Conservation (phyloP, 2,888 invertebrate species). For the Calameuta pallipes region DNA sequence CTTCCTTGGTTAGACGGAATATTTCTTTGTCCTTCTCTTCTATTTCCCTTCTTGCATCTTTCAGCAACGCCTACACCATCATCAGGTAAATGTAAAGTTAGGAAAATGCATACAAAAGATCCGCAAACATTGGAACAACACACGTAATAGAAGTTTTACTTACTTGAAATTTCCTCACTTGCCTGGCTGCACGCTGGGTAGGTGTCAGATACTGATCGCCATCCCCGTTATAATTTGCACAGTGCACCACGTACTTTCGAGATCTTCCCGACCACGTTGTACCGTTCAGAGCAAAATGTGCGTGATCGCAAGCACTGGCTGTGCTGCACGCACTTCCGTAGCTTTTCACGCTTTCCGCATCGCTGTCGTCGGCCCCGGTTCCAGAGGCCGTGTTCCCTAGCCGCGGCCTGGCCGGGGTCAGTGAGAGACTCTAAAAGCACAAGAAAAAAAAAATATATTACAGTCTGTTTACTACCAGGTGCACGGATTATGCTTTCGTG, state of each 20-base stretch:
- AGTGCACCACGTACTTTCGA: slow-evolving; percentile 84
- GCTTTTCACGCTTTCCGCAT: slow-evolving; percentile 82
- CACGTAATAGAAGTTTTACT: slow-evolving; percentile 8
- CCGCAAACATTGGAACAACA: too few relatives aligned
- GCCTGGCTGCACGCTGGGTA: slow-evolving; percentile 85
- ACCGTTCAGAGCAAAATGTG: slow-evolving; percentile 79
- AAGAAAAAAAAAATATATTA: too few relatives aligned
- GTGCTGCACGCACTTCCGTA: slow-evolving; percentile 81
- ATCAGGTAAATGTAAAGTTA: too few relatives aligned
- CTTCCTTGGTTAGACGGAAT: slow-evolving; percentile 79
- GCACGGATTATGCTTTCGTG: too few relatives aligned
- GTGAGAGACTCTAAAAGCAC: slow-evolving; percentile 55
- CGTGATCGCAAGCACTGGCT: slow-evolving; percentile 84
- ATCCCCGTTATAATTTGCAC: slow-evolving; percentile 82
- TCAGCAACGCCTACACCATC: slow-evolving; percentile 72
- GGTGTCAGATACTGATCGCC: slow-evolving; percentile 89
- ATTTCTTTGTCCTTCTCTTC: slow-evolving; percentile 88
- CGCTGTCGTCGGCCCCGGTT: slow-evolving; percentile 72
- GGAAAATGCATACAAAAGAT: too few relatives aligned
- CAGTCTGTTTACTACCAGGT: too few relatives aligned
- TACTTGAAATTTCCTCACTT: slow-evolving; percentile 77
- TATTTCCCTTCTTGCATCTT: slow-evolving; percentile 80
- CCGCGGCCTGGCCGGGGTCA: slow-evolving; percentile 61
- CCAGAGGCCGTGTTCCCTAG: slow-evolving; percentile 67
- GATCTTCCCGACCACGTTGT: slow-evolving; percentile 70